These are phyloP conservation scores for Dipus sagitta DNA, from an alignment of 2,797 vertebrate species.

Conservation along the genomic window DNA sequence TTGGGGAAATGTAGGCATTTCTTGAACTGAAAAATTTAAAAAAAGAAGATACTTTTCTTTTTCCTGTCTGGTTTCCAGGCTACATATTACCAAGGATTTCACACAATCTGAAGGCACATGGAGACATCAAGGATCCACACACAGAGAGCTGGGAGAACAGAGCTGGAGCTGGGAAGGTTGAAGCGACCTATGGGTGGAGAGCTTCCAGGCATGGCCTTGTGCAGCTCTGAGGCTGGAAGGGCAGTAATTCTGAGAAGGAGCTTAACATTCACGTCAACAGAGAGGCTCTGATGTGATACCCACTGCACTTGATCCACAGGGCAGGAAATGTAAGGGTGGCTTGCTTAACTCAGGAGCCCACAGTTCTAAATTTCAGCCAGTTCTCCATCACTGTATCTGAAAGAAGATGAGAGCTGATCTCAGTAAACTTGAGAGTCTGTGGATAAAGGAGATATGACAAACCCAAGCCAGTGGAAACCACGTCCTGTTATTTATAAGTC, in stretches of 20 bases:
- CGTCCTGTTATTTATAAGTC: neutral
- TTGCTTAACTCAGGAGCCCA: neutral
- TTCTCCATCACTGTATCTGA: neutral
- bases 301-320: neutral
- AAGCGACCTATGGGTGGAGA: slow-evolving; percentile 19
- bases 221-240: neutral
- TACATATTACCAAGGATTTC: slow-evolving; percentile 32
- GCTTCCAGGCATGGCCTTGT: neutral
- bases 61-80: neutral
- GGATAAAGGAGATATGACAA: neutral
- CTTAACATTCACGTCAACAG: neutral
- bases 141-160: neutral
- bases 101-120: neutral
- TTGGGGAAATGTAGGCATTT: neutral
- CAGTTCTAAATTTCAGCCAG: neutral
- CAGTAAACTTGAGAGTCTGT: neutral
- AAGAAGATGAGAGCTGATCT: neutral
- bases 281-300: neutral
- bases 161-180: neutral
- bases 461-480: neutral
- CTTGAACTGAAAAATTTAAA: neutral
- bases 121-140: neutral
- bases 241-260: slow-evolving; percentile 34
- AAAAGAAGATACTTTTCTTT: neutral
- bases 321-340: slow-evolving; percentile 4